These are phyloP conservation scores for Hypotaenidia philippensis DNA, from an alignment of 2,797 vertebrate species.

Conservation along the genomic window DNA sequence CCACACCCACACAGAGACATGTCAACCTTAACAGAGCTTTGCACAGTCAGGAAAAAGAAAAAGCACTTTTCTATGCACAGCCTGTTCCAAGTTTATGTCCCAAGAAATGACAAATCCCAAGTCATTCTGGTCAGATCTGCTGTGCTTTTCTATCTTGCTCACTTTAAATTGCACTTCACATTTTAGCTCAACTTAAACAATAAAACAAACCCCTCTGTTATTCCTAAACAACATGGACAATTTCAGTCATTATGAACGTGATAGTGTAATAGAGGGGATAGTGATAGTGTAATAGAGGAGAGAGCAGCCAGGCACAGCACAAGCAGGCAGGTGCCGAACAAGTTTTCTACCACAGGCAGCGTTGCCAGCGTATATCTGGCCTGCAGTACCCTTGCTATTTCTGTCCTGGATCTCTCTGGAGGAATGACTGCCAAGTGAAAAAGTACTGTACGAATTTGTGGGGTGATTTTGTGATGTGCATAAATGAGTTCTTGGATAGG, in stretches of 20 bases:
- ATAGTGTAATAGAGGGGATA: neutral
- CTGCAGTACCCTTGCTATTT: constrained; percentile 53
- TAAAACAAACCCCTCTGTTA: neutral
- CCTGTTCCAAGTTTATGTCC: neutral
- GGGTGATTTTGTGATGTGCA: constrained; percentile 30
- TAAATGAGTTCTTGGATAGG: constrained; percentile 65
- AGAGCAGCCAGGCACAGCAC: neutral
- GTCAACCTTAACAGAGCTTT: neutral
- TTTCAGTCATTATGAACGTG: neutral
- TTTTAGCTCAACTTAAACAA: neutral
- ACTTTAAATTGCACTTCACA: neutral
- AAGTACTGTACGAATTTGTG: constrained; percentile 42
- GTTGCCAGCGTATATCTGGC: constrained; percentile 53
- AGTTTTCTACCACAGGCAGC: constrained; percentile 15
- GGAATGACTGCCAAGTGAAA: constrained; percentile 55
- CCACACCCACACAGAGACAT: neutral
- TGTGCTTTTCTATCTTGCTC: neutral
- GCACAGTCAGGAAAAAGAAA: neutral
- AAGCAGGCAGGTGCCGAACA: constrained; percentile 44
- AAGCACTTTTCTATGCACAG: neutral
- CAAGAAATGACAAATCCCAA: neutral
- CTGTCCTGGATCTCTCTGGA: constrained; percentile 55
- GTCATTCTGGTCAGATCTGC: neutral
- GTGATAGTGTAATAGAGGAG: neutral
- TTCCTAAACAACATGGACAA: neutral